A percentile compares a stretch with the other conserved stretches of the same genome.
Evolutionary conservation across 2,797 vertebrate species (phyloP).

Genomic region (Periophthalmus magnuspinnatus): DNA sequence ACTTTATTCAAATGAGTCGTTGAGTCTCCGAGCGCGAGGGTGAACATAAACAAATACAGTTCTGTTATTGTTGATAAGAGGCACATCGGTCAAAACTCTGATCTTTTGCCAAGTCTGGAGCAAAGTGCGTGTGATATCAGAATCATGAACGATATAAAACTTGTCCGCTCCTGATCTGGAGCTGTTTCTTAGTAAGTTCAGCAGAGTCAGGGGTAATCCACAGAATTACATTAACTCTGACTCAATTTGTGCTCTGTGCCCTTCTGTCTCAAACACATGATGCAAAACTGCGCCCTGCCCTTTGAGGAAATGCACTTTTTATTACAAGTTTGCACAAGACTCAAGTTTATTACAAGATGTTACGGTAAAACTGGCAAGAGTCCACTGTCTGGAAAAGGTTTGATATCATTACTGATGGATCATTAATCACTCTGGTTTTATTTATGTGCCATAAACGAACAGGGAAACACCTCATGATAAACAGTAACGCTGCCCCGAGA

Average conservation of each 20-base stretch:
- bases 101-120: conserved; percentile 25
- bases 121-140: conserved; percentile 11
- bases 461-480: not conserved
- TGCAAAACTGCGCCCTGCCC: conserved; percentile 8
- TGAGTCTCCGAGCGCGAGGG: too few relatives aligned
- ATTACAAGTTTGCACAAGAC: conserved; percentile 31
- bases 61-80: not conserved
- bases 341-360: conserved; percentile 29
- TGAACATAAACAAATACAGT: not conserved
- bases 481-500: not conserved
- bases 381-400: conserved; percentile 11
- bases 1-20: not conserved
- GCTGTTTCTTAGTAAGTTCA: conserved; percentile 33
- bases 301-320: conserved; percentile 19
- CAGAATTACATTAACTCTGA: conserved; percentile 25
- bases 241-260: conserved; percentile 14
- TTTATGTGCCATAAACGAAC: conserved; percentile 1
- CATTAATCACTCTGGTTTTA: conserved; percentile 9
- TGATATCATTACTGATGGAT: conserved; percentile 37
- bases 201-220: conserved; percentile 16
- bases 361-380: conserved; percentile 5
- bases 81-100: conserved; percentile 1
- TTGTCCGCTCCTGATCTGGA: conserved; percentile 35
- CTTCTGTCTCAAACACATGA: conserved; percentile 22
- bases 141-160: not conserved